These are phyloP conservation scores for Harpalus rubripes DNA, from an alignment of 2,888 invertebrate genomes.

Conservation along the genomic window DNA sequence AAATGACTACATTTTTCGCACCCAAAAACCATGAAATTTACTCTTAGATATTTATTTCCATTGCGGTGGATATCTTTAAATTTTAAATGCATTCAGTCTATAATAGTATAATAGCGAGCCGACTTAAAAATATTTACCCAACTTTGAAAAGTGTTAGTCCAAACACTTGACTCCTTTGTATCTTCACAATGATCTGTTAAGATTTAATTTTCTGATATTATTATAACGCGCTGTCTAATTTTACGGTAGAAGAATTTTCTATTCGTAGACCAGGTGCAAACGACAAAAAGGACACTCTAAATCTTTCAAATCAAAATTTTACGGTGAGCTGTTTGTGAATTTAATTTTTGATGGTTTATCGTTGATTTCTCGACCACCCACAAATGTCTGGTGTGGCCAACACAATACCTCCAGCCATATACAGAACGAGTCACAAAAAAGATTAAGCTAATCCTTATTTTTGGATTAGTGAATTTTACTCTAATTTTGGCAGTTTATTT, in stretches of 20 bases:
- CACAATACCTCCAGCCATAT: no score
- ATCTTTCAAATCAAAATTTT: neutral
- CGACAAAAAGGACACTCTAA: no score
- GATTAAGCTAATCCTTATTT: no score
- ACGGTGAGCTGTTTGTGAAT: neutral
- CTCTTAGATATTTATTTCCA: no score
- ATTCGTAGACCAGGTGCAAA: neutral
- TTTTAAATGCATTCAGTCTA: no score
- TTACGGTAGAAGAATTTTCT: constrained; percentile 3
- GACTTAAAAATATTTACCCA: constrained; percentile 15
- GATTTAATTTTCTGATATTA: constrained; percentile 38
- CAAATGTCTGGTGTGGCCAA: neutral
- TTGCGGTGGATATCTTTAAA: no score
- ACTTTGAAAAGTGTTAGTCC: neutral
- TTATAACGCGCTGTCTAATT: constrained; percentile 2
- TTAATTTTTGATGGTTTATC: no score
- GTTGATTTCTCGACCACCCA: neutral
- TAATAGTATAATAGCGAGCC: neutral
- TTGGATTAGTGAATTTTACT: no score
- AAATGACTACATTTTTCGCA: no score
- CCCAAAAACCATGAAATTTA: no score
- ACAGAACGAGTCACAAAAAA: no score
- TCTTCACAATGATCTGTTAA: neutral
- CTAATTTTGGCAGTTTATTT: no score
- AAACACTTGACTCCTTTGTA: neutral